phyloP scores from a whole-genome alignment of 2,113 vertebrate genomes.

The Sphyrna mokarran region DNA sequence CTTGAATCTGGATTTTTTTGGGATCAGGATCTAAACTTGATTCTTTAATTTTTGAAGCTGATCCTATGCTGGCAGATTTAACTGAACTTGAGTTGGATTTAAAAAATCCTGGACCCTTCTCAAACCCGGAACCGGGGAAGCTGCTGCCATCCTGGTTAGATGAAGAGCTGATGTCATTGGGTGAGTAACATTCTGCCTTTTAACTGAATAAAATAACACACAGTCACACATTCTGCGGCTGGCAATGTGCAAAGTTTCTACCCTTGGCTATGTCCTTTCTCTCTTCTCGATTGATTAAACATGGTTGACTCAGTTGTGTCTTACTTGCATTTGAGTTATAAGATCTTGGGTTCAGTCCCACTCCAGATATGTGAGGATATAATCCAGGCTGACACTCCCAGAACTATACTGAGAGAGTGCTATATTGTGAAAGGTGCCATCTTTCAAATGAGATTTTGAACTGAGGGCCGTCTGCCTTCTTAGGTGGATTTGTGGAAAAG shows the following conservation, averaged over 20 bases:
- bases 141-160: conserved; percentile 48
- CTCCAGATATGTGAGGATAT: neutral
- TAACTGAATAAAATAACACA: neutral
- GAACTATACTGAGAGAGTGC: neutral
- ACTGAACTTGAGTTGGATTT: neutral
- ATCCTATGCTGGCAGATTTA: neutral
- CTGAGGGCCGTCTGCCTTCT: neutral
- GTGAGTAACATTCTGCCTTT: conserved; percentile 47
- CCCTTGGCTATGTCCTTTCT: neutral
- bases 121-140: neutral
- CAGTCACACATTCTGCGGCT: neutral
- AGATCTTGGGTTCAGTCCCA: neutral
- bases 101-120: neutral
- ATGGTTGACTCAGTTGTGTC: neutral
- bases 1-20: neutral
- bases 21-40: neutral
- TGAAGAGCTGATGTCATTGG: conserved; percentile 52
- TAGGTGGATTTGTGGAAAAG: neutral
- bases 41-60: neutral
- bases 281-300: neutral
- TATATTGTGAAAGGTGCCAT: neutral
- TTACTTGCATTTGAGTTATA: neutral
- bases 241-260: neutral
- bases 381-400: neutral
- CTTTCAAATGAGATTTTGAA: neutral